Evolutionary conservation across 92 coral and sea anemone genomes (phyloP).

Genomic region (Blastomussa wellsi): DNA sequence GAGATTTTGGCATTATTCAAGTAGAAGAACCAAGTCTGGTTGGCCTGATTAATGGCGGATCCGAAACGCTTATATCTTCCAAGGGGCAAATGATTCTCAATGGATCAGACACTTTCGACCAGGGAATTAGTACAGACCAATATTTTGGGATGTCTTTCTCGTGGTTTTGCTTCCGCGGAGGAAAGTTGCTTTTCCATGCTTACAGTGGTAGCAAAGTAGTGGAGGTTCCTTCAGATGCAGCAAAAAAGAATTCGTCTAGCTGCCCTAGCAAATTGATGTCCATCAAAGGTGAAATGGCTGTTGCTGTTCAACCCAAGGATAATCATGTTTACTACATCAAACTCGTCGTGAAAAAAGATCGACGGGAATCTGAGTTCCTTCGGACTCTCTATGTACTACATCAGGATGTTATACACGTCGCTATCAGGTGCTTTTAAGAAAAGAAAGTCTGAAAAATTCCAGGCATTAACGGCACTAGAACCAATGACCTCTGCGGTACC

Average conservation of each 20-base stretch:
- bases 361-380: conserved; percentile 4
- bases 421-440: conserved; percentile 31
- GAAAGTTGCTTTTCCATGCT: not conserved
- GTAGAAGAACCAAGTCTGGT: conserved; percentile 2
- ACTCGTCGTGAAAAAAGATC: conserved; percentile 5
- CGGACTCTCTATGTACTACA: conserved; percentile 6
- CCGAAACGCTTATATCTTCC: conserved; percentile 4
- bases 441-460: too few relatives aligned
- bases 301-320: not conserved
- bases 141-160: not conserved
- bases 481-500: too few relatives aligned
- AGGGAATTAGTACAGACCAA: not conserved
- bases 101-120: conserved; percentile 3
- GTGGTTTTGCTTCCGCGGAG: conserved; percentile 21
- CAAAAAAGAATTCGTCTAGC: not conserved
- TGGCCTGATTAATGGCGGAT: not conserved
- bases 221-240: not conserved
- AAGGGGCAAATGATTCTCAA: not conserved
- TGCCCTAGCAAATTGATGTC: not conserved
- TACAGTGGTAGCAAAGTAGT: not conserved
- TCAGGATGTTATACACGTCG: not conserved
- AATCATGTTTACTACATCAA: conserved; percentile 9
- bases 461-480: too few relatives aligned
- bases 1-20: conserved; percentile 16
- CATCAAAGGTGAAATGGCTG: not conserved